A percentile compares a stretch with the other conserved stretches of the same genome.
These are phyloP conservation scores for Macrobrachium rosenbergii DNA, from an alignment of 1,140 invertebrate genomes.

Conservation along the genomic window DNA sequence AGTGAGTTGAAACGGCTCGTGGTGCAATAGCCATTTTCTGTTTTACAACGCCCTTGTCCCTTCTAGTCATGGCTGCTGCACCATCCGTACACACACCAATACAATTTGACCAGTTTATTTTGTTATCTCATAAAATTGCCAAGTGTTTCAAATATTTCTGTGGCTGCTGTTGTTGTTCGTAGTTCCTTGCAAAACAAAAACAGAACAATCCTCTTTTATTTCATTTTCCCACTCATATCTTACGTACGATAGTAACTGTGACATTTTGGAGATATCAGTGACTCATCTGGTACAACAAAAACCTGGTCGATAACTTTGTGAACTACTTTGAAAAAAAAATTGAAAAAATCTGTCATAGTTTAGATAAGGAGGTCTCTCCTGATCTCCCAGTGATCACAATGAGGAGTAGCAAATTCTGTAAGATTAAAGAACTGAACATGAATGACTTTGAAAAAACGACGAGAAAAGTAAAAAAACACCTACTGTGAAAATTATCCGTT, in stretches of 20 bases:
- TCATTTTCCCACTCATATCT: too few species aligned
- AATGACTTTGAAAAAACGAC: too few species aligned
- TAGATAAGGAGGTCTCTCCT: too few species aligned
- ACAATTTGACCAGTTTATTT: background rate
- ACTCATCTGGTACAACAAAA: background rate
- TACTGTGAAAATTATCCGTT: too few species aligned
- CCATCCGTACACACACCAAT: slow-evolving; percentile 33
- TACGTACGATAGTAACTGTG: slow-evolving; percentile 1
- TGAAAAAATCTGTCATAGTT: too few species aligned
- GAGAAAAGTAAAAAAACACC: too few species aligned
- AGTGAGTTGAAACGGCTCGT: too few species aligned
- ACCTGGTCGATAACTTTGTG: too few species aligned
- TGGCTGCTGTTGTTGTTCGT: background rate
- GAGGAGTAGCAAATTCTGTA: too few species aligned
- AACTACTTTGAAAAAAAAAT: too few species aligned
- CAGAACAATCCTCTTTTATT: background rate
- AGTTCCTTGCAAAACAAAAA: slow-evolving; percentile 26
- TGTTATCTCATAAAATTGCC: slow-evolving; percentile 15
- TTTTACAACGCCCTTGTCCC: background rate
- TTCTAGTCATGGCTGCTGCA: slow-evolving; percentile 10
- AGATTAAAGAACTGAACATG: too few species aligned
- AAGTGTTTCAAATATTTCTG: slow-evolving; percentile 17
- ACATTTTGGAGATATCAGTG: slow-evolving; percentile 23
- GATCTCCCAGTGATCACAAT: too few species aligned
- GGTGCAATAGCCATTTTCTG: slow-evolving; percentile 2